phyloP scores from a whole-genome alignment of 2,888 invertebrate genomes.

The Alcis repandata region DNA sequence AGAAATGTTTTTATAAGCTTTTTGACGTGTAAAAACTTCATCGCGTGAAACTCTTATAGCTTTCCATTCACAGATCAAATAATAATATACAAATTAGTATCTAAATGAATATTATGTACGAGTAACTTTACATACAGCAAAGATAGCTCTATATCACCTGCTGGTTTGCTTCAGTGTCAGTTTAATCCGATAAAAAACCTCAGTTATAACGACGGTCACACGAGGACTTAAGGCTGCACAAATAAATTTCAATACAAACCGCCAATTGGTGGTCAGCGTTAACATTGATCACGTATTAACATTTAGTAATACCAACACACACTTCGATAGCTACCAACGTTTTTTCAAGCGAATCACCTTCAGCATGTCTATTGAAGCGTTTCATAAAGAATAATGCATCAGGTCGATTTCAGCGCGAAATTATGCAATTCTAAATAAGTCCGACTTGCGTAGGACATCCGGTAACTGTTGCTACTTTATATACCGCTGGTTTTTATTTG shows the following conservation, averaged over 20 bases:
- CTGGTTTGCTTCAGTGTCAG: too few species aligned
- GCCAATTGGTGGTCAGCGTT: neutral
- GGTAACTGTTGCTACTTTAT: neutral
- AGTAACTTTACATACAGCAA: too few species aligned
- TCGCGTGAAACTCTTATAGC: too few species aligned
- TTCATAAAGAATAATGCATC: conserved; percentile 29
- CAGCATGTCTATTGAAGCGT: conserved; percentile 20
- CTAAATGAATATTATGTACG: too few species aligned
- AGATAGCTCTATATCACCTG: too few species aligned
- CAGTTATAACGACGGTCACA: neutral
- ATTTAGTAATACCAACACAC: neutral
- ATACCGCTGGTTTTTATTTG: neutral
- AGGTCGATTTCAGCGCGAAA: conserved; percentile 24
- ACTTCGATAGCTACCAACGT: neutral
- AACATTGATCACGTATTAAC: neutral
- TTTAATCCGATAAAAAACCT: too few species aligned
- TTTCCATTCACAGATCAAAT: too few species aligned
- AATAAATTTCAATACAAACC: neutral
- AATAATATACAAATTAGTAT: too few species aligned
- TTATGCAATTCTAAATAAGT: conserved; percentile 13
- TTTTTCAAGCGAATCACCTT: conserved; percentile 8
- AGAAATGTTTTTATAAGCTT: too few species aligned
- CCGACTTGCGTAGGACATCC: conserved; percentile 30
- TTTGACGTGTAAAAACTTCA: too few species aligned
- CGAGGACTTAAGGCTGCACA: neutral